phyloP scores from a whole-genome alignment of 2,113 vertebrate genomes.

The Taxidea taxus region DNA sequence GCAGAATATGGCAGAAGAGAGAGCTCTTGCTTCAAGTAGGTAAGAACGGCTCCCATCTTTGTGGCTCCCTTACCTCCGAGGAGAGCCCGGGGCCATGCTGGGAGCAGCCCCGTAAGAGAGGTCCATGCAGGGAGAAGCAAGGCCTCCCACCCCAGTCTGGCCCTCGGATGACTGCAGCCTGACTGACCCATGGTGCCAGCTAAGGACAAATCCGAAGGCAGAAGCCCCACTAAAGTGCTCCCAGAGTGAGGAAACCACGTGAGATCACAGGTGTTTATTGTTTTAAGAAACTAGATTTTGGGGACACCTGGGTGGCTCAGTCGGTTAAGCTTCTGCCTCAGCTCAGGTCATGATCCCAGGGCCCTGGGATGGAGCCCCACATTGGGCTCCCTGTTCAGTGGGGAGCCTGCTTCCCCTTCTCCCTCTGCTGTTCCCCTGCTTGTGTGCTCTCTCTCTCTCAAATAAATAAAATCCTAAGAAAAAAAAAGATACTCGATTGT shows the following conservation, averaged over 20 bases:
- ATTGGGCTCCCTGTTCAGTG: not conserved
- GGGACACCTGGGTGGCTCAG: not conserved
- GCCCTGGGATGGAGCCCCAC: not conserved
- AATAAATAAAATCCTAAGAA: not conserved
- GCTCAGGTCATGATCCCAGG: not conserved
- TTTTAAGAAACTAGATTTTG: not conserved
- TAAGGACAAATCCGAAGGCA: not conserved
- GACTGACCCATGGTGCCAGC: accelerated
- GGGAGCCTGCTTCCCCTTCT: not conserved
- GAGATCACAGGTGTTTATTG: no score
- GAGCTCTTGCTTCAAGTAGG: not conserved
- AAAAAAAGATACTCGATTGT: not conserved
- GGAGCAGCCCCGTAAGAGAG: not conserved
- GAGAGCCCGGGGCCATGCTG: accelerated
- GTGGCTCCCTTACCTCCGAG: accelerated
- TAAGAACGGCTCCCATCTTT: accelerated
- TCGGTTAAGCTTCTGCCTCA: not conserved
- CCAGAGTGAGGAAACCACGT: not conserved
- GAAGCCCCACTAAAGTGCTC: not conserved
- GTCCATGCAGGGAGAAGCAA: accelerated
- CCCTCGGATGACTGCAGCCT: not conserved
- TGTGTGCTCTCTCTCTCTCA: not conserved
- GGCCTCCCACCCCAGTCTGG: not conserved
- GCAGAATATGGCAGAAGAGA: accelerated
- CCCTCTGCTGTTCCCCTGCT: not conserved